phyloP scores from a whole-genome alignment of 2,797 vertebrate genomes.

The Myotis pilosus region DNA sequence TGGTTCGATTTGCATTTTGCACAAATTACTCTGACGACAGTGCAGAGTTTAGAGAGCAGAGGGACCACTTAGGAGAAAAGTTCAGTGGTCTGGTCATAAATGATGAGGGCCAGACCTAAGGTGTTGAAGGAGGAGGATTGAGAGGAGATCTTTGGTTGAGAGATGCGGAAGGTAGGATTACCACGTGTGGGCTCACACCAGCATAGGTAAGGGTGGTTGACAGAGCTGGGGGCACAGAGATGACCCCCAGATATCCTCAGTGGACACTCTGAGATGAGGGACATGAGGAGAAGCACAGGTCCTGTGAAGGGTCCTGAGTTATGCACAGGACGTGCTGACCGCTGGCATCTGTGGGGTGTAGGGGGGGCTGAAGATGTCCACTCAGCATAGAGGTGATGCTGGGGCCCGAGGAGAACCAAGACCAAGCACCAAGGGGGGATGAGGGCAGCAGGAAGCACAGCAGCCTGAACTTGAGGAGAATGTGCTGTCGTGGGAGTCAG shows the following conservation, averaged over 20 bases:
- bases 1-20: neutral
- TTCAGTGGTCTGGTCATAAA: neutral
- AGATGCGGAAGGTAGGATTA: neutral
- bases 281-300: neutral
- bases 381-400: neutral
- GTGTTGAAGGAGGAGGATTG: neutral
- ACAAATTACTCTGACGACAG: neutral
- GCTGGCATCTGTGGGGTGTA: neutral
- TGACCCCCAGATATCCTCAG: neutral
- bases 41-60: neutral
- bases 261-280: neutral
- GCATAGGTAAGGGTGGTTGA: neutral
- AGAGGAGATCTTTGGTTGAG: neutral
- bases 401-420: neutral
- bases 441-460: neutral
- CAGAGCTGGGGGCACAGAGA: neutral
- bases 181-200: neutral
- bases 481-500: neutral
- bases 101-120: neutral
- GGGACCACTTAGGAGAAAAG: neutral
- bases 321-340: fast-evolving
- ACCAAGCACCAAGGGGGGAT: neutral
- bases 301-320: neutral
- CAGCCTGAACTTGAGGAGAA: neutral
- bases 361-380: neutral